Base-by-base conservation (phyloP, 2,797 vertebrate species). In the Macropodus opercularis region DNA sequence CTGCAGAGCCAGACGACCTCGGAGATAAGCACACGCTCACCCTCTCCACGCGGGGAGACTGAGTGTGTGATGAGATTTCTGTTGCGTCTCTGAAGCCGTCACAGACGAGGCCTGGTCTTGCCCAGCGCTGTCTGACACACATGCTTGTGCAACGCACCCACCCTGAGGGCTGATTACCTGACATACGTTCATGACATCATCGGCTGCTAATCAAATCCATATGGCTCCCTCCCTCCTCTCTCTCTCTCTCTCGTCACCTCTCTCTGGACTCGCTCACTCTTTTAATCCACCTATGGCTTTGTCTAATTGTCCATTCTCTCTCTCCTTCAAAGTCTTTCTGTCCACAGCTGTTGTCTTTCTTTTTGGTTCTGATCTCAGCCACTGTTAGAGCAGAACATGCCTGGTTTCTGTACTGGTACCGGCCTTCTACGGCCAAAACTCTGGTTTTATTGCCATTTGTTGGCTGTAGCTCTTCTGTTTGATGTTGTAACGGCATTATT, bases 151-250 rank as follows among this genome's bases (percentile, higher is more conserved):
- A 23, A 79, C 62, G 70, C 42, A 67, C 63, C 21, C 49, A 64
- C 52, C 77, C 72, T 39, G 17, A 50, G 34, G 75, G 47, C 79
- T 79, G 79, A 86, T 87, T 84, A 90, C 81, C 87, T 89, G 87
- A 85, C 84, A 84, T 79, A 70, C 69, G 63, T 59, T 35, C 54
- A 84, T 87, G 81, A 88, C 87, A 82, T 88, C 86, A 87, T 59
- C 22, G 48, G 14, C 75, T 61, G 74, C 56, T 84, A 86, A 86
- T 87, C 61, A 79, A 74, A 64, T 47, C 78, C 87, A 86, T 24
- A 84, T 85, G 81, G 48, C 66, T 72, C 24, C 52, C 31, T 67
- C 49, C 31, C 44, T 40, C 19, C 31, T 63, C 32, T 18, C 32
- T 19, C 49, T n/a, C 63, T 62, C 48, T 36, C 42, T 41, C 40